Percentiles rank a stretch among this genome's conserved stretches.
Evolutionary conservation across 64 coral and sea anemone genomes (phyloP).

Genomic region (Montipora sp.): DNA sequence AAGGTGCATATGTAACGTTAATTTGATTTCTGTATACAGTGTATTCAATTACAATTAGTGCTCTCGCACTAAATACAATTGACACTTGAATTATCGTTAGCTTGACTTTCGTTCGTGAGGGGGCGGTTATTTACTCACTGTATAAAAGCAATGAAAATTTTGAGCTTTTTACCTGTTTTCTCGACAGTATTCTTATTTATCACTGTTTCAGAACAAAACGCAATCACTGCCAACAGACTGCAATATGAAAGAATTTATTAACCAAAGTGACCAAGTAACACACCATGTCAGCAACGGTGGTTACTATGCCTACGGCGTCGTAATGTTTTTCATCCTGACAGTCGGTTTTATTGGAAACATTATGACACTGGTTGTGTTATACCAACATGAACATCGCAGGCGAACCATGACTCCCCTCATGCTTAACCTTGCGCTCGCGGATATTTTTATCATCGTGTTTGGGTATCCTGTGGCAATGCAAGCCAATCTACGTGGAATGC

Average conservation of each 20-base stretch:
- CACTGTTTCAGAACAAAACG: neutral
- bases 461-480: conserved; percentile 71
- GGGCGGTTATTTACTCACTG: no score
- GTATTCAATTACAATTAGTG: no score
- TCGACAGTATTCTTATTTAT: neutral
- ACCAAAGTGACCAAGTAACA: neutral
- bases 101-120: no score
- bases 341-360: conserved; percentile 71
- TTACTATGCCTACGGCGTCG: conserved; percentile 34
- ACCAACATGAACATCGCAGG: conserved; percentile 45
- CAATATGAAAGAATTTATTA: neutral
- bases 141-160: no score
- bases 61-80: no score
- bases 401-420: conserved; percentile 64
- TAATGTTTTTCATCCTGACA: conserved; percentile 65
- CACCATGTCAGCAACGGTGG: neutral
- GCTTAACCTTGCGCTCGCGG: conserved; percentile 57
- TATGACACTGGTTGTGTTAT: conserved; percentile 37
- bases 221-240: neutral
- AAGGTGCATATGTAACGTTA: no score
- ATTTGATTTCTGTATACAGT: no score
- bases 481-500: conserved; percentile 43
- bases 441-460: conserved; percentile 70
- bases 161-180: no score
- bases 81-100: no score